phyloP scores from a whole-genome alignment of 2,797 vertebrate genomes.

The Eremophila alpestris region DNA sequence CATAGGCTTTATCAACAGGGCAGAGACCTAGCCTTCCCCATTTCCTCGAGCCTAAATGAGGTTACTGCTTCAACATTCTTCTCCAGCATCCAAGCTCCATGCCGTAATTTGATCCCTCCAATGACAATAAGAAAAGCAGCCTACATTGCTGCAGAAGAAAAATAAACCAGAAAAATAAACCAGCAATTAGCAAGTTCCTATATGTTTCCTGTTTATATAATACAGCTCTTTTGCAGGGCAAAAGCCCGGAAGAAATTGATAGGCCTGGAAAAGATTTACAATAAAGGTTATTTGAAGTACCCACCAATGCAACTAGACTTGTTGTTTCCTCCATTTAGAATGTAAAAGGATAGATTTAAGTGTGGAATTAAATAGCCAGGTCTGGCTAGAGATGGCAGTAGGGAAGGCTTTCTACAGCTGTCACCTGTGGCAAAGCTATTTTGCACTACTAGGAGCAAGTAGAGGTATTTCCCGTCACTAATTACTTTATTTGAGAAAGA shows the following conservation, averaged over 20 bases:
- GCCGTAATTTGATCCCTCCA: neutral
- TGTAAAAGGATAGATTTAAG: neutral
- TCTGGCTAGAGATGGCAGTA: neutral
- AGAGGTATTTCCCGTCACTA: neutral
- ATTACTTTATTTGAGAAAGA: neutral
- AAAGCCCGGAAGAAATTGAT: conserved; percentile 30
- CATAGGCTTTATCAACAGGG: neutral
- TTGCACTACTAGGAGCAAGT: neutral
- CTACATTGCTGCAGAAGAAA: conserved; percentile 34
- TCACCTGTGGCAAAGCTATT: neutral
- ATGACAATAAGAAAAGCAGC: conserved; percentile 49
- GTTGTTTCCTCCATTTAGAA: neutral
- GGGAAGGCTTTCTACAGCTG: neutral
- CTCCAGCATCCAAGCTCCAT: neutral
- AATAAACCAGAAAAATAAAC: conserved; percentile 65
- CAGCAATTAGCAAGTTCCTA: conserved; percentile 59
- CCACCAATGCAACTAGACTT: neutral
- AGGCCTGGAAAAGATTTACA: conserved; percentile 37
- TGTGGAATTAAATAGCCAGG: neutral
- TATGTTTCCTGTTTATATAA: conserved; percentile 63
- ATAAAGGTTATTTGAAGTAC: neutral
- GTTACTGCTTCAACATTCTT: neutral
- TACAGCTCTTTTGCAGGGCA: neutral
- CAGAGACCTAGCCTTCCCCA: neutral
- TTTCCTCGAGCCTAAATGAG: neutral